These are phyloP conservation scores for Drosophila antonietae DNA, from an alignment of 2,888 invertebrate genomes.

Conservation along the genomic window DNA sequence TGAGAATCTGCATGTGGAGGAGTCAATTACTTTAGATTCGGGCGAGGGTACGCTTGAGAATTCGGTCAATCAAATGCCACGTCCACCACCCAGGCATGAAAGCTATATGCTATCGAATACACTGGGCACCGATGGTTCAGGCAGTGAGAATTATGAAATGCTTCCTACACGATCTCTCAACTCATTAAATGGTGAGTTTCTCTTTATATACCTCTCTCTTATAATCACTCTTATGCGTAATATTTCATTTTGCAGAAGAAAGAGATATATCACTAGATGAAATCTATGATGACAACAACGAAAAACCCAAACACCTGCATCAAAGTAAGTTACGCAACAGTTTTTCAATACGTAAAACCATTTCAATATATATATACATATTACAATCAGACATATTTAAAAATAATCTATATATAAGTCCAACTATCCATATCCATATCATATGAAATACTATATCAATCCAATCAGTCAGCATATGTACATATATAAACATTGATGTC, in stretches of 20 bases:
- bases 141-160: conserved; percentile 89
- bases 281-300: conserved; percentile 85
- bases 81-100: conserved; percentile 90
- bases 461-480: conserved; percentile 31
- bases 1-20: conserved; percentile 95
- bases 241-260: conserved; percentile 84
- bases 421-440: conserved; percentile 20
- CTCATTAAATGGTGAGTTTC: conserved; percentile 86
- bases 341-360: not conserved
- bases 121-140: conserved; percentile 85
- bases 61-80: conserved; percentile 88
- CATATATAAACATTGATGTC: conserved; percentile 23
- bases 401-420: conserved; percentile 17
- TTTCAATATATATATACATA: not conserved
- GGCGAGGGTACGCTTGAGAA: conserved; percentile 90
- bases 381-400: conserved; percentile 15
- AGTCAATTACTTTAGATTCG: conserved; percentile 87
- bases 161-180: conserved; percentile 86
- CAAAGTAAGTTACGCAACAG: conserved; percentile 85
- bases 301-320: conserved; percentile 85
- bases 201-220: no score
- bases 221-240: not conserved
- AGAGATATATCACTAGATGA: conserved; percentile 85
- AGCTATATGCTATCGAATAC: conserved; percentile 90
- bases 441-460: conserved; percentile 12